These are phyloP conservation scores for Heliothis subflexa DNA, from an alignment of 1,140 invertebrate species.

Conservation along the genomic window DNA sequence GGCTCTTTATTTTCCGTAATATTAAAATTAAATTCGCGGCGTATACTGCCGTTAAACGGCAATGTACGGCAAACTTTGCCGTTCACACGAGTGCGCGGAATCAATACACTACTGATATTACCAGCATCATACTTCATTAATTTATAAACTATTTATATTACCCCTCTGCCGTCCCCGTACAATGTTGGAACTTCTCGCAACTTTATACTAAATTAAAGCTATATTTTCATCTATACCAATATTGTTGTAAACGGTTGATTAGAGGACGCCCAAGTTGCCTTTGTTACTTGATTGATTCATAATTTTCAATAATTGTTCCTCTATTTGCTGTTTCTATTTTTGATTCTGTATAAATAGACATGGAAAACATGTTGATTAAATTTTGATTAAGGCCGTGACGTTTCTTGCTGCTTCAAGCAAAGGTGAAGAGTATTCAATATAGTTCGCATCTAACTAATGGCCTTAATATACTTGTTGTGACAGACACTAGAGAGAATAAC, in stretches of 20 bases:
- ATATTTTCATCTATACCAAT: not conserved
- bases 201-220: not conserved
- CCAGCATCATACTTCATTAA: slow-evolving; percentile 26
- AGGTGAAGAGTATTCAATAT: too few relatives aligned
- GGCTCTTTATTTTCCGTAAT: not conserved
- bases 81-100: not conserved
- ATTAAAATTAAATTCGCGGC: not conserved
- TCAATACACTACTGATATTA: slow-evolving; percentile 19
- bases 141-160: slow-evolving; percentile 29
- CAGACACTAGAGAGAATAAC: too few relatives aligned
- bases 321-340: too few relatives aligned
- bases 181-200: not conserved
- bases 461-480: too few relatives aligned
- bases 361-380: too few relatives aligned
- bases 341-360: too few relatives aligned
- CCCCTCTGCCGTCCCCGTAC: not conserved
- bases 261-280: too few relatives aligned
- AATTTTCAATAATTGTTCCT: too few relatives aligned
- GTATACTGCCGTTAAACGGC: not conserved
- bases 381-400: too few relatives aligned
- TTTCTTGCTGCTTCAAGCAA: too few relatives aligned
- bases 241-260: not conserved
- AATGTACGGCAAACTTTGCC: not conserved
- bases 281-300: too few relatives aligned
- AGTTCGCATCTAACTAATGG: too few relatives aligned